Base-by-base conservation (phyloP, 2,888 invertebrate species). In the Sesamia inferens region DNA sequence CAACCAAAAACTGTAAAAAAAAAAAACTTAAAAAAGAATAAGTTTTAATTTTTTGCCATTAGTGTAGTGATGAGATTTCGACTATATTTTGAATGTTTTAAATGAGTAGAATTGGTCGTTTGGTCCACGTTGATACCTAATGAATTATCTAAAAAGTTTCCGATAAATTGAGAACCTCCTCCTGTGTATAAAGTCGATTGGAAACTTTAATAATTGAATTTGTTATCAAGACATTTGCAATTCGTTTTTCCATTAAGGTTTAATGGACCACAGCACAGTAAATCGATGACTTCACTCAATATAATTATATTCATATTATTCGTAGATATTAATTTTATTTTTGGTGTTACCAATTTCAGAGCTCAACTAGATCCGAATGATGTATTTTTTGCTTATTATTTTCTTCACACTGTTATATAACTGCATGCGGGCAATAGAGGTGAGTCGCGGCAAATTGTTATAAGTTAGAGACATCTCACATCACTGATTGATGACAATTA, bases 251-350 rank as follows among this genome's bases (percentile, higher is more conserved):
- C 76, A 91, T 93, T 89, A 88, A 85, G 68, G 86, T 87, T 81
- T 89, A 93, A 88, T 88, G 89, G 89, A 89, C 88, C 91, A 86
- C 83, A 70, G 75, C 82, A 83, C 77, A 87, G 86, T 88, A 88
- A 90, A 88, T 73, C 22, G 24, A 57, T 22, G 22, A 14, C 11
- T 57, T 57, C 7, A 13, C 14, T 31, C n/a, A n/a, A n/a, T n/a
- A n/a, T n/a, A n/a, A n/a, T n/a, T n/a, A n/a, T n/a, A n/a, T 19
- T 31, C n/a, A 19, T 31, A 42, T 8, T 14, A 88, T 90, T 93
- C 92, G 89, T 44, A 92, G 84, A 93, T 85, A 85, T 77, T 90
- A 89, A 91, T 88, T 93, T 94, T 13, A 31, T 39, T 16, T 44
- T 19, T 19, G 8, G 24, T 44, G 13, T 14, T 24, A 8, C 3